Percentiles rank a stretch among this genome's conserved stretches.
Conservation (phyloP, 2,113 vertebrate species). For the Xenus cinereus region DNA sequence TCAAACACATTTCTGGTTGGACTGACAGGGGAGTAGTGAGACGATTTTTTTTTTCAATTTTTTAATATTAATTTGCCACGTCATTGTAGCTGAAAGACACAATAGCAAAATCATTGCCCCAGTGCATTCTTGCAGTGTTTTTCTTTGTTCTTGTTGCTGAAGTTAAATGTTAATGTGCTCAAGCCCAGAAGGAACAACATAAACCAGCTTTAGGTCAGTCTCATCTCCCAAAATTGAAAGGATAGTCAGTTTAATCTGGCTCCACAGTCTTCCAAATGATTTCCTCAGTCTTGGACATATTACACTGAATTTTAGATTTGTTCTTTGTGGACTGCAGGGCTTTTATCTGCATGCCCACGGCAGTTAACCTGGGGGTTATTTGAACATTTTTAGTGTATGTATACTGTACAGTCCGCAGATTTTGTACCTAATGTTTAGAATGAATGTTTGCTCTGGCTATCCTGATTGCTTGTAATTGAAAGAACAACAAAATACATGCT, state of each 20-base stretch:
- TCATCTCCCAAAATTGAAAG: not conserved
- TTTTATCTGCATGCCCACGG: not conserved
- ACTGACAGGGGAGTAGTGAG: not conserved
- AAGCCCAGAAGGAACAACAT: not conserved
- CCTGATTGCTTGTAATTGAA: not conserved
- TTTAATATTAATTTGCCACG: not conserved
- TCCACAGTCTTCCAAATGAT: not conserved
- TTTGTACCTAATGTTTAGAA: not conserved
- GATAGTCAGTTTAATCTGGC: not conserved
- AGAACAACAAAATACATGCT: not conserved
- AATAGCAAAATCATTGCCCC: not conserved
- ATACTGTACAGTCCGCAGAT: not conserved
- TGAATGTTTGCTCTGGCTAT: not conserved
- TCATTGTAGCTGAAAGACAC: not conserved
- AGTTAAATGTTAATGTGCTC: not conserved
- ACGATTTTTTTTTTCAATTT: not conserved
- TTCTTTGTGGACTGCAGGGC: not conserved
- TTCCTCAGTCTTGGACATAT: fast-evolving
- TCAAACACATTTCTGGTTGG: not conserved
- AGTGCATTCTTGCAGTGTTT: not conserved
- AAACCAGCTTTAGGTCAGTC: not conserved
- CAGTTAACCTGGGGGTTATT: not conserved
- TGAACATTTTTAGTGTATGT: not conserved
- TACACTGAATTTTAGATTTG: not conserved
- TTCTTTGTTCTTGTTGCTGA: not conserved